These are phyloP conservation scores for Spilogale gracilis DNA, from an alignment of 2,113 vertebrate species.

Conservation along the genomic window DNA sequence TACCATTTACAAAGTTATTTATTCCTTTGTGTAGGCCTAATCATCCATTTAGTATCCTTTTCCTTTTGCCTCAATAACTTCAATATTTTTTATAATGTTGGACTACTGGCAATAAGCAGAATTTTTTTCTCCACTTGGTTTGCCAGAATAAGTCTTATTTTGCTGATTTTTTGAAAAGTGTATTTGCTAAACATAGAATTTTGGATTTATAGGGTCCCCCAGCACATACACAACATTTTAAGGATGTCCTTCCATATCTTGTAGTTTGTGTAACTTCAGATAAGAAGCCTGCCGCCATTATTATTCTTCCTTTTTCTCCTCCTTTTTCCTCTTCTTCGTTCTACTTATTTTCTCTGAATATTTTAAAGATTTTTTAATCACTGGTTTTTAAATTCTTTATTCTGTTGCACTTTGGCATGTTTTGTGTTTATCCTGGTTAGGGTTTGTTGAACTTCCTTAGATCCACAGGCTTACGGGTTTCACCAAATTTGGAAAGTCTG, in stretches of 20 bases:
- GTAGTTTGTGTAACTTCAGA: neutral
- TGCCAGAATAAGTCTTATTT: neutral
- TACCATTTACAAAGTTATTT: neutral
- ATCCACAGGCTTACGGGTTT: neutral
- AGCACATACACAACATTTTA: neutral
- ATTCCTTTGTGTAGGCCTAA: neutral
- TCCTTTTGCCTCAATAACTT: slow-evolving; percentile 28
- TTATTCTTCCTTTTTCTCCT: neutral
- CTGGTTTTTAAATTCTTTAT: slow-evolving; percentile 4
- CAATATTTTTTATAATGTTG: neutral
- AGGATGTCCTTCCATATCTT: neutral
- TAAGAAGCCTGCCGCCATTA: neutral
- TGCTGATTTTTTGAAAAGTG: neutral
- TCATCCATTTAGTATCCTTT: neutral
- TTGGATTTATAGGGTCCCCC: neutral
- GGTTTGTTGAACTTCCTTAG: neutral
- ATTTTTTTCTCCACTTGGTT: neutral
- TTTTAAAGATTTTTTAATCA: slow-evolving; percentile 30
- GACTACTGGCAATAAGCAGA: neutral
- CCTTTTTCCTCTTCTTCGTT: neutral
- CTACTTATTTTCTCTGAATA: neutral
- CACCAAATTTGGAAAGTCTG: neutral
- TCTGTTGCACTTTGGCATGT: slow-evolving; percentile 6
- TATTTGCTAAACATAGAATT: slow-evolving; percentile 9
- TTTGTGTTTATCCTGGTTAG: neutral